These are phyloP conservation scores for Leptopilina syphax DNA, from an alignment of 2,888 invertebrate species.

Conservation along the genomic window DNA sequence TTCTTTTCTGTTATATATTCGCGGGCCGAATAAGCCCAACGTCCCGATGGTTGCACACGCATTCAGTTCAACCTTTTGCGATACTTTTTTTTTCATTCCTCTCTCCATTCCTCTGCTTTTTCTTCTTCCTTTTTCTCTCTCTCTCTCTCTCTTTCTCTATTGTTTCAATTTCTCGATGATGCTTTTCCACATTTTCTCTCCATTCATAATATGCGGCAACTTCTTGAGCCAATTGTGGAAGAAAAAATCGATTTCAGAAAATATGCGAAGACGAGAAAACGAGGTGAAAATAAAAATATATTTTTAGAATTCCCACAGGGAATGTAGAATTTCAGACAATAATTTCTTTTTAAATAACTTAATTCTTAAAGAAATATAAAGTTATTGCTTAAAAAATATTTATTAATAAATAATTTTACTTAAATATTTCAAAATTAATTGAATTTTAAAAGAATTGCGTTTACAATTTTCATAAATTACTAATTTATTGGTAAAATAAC, in stretches of 20 bases:
- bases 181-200: not conserved
- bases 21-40: slow-evolving; percentile 52
- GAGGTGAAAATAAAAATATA: too few species aligned
- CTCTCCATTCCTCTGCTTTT: slow-evolving; percentile 24
- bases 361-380: too few species aligned
- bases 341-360: too few species aligned
- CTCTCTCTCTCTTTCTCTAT: slow-evolving; percentile 28
- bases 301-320: too few species aligned
- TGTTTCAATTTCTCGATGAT: slow-evolving; percentile 28
- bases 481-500: too few species aligned
- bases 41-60: slow-evolving; percentile 27
- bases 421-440: too few species aligned
- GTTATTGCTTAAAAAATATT: too few species aligned
- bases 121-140: slow-evolving; percentile 42
- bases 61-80: slow-evolving; percentile 47
- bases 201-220: not conserved
- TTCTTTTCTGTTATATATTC: slow-evolving; percentile 55
- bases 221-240: slow-evolving; percentile 22
- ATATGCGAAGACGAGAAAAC: too few species aligned
- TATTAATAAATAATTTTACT: too few species aligned
- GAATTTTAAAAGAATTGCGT: too few species aligned
- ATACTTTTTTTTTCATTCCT: slow-evolving; percentile 38
- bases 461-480: too few species aligned
- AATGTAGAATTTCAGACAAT: too few species aligned
- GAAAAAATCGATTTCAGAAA: not conserved